These are phyloP conservation scores for Emys orbicularis DNA, from an alignment of 2,797 vertebrate genomes.

Conservation along the genomic window DNA sequence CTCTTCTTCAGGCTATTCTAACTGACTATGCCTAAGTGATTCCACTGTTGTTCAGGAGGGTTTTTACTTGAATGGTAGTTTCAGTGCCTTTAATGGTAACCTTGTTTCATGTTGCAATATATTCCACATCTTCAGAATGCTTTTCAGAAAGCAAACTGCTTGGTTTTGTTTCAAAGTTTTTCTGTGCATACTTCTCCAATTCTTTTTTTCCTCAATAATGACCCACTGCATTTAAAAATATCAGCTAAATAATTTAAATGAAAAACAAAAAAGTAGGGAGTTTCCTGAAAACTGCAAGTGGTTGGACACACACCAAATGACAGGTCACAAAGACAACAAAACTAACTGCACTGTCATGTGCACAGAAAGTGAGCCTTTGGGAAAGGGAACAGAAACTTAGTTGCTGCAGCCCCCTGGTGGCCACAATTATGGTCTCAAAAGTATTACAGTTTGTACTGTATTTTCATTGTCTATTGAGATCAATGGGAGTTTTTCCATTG, in stretches of 20 bases:
- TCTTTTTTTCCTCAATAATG: neutral
- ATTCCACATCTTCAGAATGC: neutral
- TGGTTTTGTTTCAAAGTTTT: neutral
- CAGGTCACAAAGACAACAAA: neutral
- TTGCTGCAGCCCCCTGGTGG: rapidly evolving
- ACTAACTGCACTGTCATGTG: neutral
- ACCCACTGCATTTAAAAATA: neutral
- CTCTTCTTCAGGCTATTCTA: neutral
- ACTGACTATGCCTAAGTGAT: neutral
- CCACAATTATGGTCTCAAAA: rapidly evolving
- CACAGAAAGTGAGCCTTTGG: neutral
- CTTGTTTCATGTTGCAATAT: neutral
- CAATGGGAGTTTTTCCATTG: neutral
- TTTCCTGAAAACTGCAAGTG: neutral
- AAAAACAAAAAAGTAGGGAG: neutral
- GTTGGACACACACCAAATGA: neutral
- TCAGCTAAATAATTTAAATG: neutral
- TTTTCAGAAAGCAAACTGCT: neutral
- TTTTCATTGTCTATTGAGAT: neutral
- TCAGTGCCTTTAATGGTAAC: neutral
- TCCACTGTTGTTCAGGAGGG: neutral
- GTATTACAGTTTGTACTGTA: neutral
- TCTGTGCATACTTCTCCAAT: neutral
- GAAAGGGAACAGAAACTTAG: neutral
- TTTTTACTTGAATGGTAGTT: neutral